A percentile compares a stretch with the other conserved stretches of the same genome.
Evolutionary conservation across 2,797 vertebrate genomes (phyloP).

Genomic region (Acrossocheilus wenchowensis): DNA sequence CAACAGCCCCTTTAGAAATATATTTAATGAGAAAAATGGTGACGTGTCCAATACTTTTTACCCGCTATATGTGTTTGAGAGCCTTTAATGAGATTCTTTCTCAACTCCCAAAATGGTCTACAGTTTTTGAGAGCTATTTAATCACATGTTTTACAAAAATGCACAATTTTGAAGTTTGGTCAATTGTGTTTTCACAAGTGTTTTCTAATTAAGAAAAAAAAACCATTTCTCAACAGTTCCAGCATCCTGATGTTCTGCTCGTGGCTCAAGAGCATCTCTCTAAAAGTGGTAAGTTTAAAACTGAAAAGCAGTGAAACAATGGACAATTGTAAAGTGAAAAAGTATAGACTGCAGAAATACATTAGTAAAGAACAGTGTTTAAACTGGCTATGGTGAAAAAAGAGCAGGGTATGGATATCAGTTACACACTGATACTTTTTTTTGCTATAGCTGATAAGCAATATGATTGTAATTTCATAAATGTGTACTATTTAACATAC

Average conservation of each 20-base stretch:
- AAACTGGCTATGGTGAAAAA: background rate
- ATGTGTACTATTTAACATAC: background rate
- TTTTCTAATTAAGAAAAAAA: background rate
- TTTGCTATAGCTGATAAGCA: background rate
- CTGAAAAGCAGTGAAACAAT: background rate
- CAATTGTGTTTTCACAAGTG: background rate
- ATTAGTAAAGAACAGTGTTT: background rate
- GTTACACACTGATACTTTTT: background rate
- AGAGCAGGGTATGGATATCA: no score
- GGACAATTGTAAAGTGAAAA: background rate
- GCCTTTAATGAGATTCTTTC: background rate
- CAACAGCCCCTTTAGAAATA: no score
- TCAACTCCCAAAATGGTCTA: background rate
- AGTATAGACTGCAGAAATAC: background rate
- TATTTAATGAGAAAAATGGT: no score
- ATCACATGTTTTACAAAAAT: background rate
- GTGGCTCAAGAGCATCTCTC: slow-evolving; percentile 89
- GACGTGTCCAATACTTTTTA: no score
- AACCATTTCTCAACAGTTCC: slow-evolving; percentile 84
- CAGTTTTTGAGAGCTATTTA: background rate
- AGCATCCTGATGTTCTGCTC: slow-evolving; percentile 93
- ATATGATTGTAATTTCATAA: no score
- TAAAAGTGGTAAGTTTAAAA: slow-evolving; percentile 84
- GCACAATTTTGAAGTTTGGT: background rate
- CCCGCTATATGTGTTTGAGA: background rate